Base-by-base conservation (phyloP, 2,113 vertebrate species). In the Okapia johnstoni region DNA sequence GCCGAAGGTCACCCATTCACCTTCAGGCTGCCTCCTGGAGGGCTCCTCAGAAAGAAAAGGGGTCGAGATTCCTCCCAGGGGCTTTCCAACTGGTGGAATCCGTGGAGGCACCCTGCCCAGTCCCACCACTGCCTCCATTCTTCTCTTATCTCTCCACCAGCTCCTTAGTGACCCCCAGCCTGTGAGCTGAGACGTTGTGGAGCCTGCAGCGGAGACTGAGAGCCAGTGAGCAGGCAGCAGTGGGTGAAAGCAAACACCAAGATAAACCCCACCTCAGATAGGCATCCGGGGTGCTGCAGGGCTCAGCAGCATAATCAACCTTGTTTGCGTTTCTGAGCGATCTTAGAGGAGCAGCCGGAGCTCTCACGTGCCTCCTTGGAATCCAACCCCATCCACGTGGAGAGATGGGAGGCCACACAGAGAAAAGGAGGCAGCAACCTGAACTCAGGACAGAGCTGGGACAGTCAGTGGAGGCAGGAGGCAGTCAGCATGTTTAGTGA, bases 341-440 rank as follows among this genome's bases (percentile, higher is more conserved):
- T 93, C 88, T 88, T 90, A 54, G 77, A 54, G 96, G 92, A 3
- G 1, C 87, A 92, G 96, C 90, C 61, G 60, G 86, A 79, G 96
- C 80, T 79, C 92, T 90, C 58, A 85, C 46, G 36, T 10, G 96
- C 76, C 92, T 55, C 46, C 94, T 12, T 40, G 85, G 94, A 97
- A 97, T 96, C 94, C 54, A 91, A 43, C 94, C 26, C 63, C 92
- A 73, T 84, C 97, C 93, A 23, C 1, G 50, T 26, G 63, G 94
- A 81, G 95, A 96, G 97, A 97, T 85, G 97, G 97, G 96, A 16
- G 93, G 96, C 89, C 58, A 43, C 90, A 95, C 36, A 85, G 93
- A 96, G 93, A 40, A 79, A 79, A 96, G 85, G 77, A 88, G 93
- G 1, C 0, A 10, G 23, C n/a, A 19, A 66, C 5, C 23, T n/a